These are phyloP conservation scores for Lamellibrachia columna DNA, from an alignment of 2,888 invertebrate genomes.

Conservation along the genomic window DNA sequence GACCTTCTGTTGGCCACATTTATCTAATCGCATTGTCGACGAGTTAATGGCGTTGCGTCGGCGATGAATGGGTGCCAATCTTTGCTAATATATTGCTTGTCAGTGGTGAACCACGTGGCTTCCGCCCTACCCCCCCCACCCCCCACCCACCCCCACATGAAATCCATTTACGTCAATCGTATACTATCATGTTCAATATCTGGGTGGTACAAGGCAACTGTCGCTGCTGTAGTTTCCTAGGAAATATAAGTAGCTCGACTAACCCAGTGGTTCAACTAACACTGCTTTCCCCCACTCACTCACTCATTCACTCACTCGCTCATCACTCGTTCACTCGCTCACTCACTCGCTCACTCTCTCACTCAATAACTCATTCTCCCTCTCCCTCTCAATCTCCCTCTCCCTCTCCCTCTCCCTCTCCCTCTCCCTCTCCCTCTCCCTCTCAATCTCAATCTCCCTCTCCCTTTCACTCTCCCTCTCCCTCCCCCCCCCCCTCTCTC, in stretches of 20 bases:
- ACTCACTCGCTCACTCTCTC: too few species aligned
- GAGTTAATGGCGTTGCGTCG: background rate
- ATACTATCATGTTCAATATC: too few species aligned
- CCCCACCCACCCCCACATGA: background rate
- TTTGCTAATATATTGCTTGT: background rate
- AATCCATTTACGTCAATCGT: background rate
- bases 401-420: background rate
- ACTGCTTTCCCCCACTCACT: too few species aligned
- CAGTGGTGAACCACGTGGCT: background rate
- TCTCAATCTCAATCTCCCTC: background rate
- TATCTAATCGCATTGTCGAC: background rate
- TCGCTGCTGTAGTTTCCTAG: too few species aligned
- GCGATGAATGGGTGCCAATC: background rate
- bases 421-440: background rate
- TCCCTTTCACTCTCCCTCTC: background rate
- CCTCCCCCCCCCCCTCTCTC: conserved; percentile 28
- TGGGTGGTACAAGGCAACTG: too few species aligned
- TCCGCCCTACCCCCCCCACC: background rate
- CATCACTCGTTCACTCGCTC: too few species aligned
- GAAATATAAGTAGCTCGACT: too few species aligned
- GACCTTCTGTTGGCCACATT: background rate
- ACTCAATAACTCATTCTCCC: background rate
- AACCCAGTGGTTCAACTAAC: too few species aligned
- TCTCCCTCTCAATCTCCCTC: background rate
- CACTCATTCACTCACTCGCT: too few species aligned